Evolutionary conservation across 1,140 invertebrate species (phyloP).

Genomic region (Dreissena polymorpha): DNA sequence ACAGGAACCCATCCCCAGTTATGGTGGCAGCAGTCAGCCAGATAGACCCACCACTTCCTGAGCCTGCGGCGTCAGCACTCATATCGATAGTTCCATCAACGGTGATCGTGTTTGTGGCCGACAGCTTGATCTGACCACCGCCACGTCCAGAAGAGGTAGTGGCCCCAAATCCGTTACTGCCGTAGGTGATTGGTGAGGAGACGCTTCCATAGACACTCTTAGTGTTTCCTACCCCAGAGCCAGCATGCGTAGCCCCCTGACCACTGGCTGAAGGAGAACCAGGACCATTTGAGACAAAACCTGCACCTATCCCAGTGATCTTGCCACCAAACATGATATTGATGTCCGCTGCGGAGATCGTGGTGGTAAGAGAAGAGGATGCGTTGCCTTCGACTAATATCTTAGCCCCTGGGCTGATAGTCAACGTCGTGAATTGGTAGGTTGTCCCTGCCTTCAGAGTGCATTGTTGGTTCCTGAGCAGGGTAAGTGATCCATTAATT

Average conservation of each 20-base stretch:
- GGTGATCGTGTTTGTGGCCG: slow-evolving; percentile 18
- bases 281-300: slow-evolving; percentile 54
- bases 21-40: slow-evolving; percentile 52
- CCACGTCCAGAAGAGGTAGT: slow-evolving; percentile 56
- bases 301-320: slow-evolving; percentile 62
- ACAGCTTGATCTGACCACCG: slow-evolving; percentile 67
- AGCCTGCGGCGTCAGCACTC: slow-evolving; percentile 61
- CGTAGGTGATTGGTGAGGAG: slow-evolving; percentile 60
- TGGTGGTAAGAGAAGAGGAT: slow-evolving; percentile 59
- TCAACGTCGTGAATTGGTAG: slow-evolving; percentile 52
- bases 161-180: slow-evolving; percentile 67
- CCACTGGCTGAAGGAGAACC: slow-evolving; percentile 52
- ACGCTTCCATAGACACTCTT: slow-evolving; percentile 62
- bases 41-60: slow-evolving; percentile 64
- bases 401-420: slow-evolving; percentile 60
- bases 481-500: slow-evolving; percentile 9
- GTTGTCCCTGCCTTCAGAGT: slow-evolving; percentile 54
- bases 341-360: slow-evolving; percentile 59
- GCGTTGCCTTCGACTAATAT: slow-evolving; percentile 61
- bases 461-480: slow-evolving; percentile 59
- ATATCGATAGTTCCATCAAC: slow-evolving; percentile 68
- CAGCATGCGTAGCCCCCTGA: slow-evolving; percentile 63
- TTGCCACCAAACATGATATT: slow-evolving; percentile 59
- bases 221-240: slow-evolving; percentile 58
- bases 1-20: slow-evolving; percentile 58